Base-by-base conservation (phyloP, 2,113 vertebrate genomes). In the Echinops telfairi region DNA sequence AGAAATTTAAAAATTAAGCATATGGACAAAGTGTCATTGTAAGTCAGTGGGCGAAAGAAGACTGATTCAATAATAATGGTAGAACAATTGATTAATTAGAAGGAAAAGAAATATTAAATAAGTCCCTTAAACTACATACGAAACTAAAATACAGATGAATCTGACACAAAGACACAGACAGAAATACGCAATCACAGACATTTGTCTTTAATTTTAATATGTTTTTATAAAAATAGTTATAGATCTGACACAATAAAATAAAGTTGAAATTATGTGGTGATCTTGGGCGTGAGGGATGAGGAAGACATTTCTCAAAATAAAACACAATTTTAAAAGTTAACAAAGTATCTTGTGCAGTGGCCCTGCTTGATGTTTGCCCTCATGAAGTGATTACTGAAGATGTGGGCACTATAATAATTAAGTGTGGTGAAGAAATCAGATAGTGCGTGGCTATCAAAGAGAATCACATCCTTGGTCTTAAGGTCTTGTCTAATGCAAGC, bases 141-240 rank as follows among this genome's bases (percentile, higher is more conserved):
- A n/a, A 83, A 66, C 76, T 83, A 16, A 88, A 83, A 70, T 83
- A 23, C 29, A 89, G 86, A 78, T 70, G 12, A 83, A 73, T 38
- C 20, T 40, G 29, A 33, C 14, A n/a, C 60, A 23, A 36, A 62
- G 29, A 43, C 16, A 62, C 36, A 36, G 4, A 20, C 71, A 38
- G 22, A 64, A 23, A 64, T 22, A 43, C 6, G 25, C 38, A 43
- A 75, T 12, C 10, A 76, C 36, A 76, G 23, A 76, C 9, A 64
- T 22, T 0, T 62, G 38, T 71, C 53, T 93, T 60, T 89, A 77
- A 36, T 60, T 82, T 33, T 73, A 57, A 33, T 83, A 53, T 93
- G 62, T 57, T 92, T 79, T 84, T 62, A 60, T 84, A 25, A 79
- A 83, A 93, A 84, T 70, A 47, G n/a, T 93, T 71, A 36, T 33